Percentiles rank a stretch among this genome's conserved stretches.
Conservation (phyloP, 2,113 vertebrate genomes). For the Canis aureus region DNA sequence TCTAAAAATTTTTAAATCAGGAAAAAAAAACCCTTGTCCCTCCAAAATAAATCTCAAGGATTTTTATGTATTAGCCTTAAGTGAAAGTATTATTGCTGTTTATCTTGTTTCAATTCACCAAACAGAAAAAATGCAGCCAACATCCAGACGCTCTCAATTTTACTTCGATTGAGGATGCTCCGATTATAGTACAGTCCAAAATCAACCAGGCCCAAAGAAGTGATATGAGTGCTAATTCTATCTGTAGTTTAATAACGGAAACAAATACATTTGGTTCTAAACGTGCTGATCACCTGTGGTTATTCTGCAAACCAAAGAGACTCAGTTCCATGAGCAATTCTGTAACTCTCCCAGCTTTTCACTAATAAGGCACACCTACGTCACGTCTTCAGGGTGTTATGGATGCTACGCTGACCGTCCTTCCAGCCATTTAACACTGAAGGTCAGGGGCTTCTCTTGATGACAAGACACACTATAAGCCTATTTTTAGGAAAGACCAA, state of each 20-base stretch:
- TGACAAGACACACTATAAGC: not conserved
- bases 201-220: constrained; percentile 95
- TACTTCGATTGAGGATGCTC: constrained; percentile 93
- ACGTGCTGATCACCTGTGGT: not conserved
- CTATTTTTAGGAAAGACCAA: not conserved
- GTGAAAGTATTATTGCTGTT: not conserved
- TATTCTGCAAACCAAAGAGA: not conserved
- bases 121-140: constrained; percentile 94
- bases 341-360: not conserved
- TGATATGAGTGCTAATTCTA: constrained; percentile 89
- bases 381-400: not conserved
- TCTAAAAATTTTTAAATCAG: constrained; percentile 35
- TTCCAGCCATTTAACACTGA: not conserved
- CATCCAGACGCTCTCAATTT: constrained; percentile 93
- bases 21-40: not conserved
- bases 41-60: constrained; percentile 30
- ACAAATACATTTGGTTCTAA: not conserved
- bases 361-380: not conserved
- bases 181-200: constrained; percentile 92
- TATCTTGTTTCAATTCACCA: constrained; percentile 64
- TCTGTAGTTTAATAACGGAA: not conserved
- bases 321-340: not conserved
- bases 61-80: not conserved
- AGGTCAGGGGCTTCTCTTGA: not conserved
- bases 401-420: not conserved